phyloP scores from a whole-genome alignment of 2,888 invertebrate genomes.

The Malthinus seriepunctatus region DNA sequence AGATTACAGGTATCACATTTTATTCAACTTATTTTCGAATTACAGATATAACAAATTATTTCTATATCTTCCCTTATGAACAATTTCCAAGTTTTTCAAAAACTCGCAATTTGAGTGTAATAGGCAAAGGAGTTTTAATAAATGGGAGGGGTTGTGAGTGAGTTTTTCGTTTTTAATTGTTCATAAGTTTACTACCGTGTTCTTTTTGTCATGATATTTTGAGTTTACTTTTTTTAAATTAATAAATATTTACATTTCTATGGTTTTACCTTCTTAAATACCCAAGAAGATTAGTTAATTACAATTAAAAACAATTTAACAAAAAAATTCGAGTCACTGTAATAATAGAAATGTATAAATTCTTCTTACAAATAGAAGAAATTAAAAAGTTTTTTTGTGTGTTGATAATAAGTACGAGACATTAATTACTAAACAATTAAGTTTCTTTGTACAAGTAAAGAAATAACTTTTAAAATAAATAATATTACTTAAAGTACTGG shows the following conservation, averaged over 20 bases:
- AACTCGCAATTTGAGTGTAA: neutral
- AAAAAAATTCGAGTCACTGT: constrained; percentile 7
- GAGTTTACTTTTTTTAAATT: constrained; percentile 12
- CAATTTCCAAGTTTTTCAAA: constrained; percentile 6
- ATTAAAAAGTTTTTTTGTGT: neutral
- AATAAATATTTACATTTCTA: constrained; percentile 26
- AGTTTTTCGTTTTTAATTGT: neutral
- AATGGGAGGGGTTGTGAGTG: too few species aligned
- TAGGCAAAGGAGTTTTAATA: neutral
- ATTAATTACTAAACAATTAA: constrained; percentile 5
- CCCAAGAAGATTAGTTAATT: constrained; percentile 29
- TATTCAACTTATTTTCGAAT: constrained; percentile 34
- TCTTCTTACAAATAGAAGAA: neutral
- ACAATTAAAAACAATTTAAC: constrained; percentile 26
- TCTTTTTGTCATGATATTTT: constrained; percentile 14
- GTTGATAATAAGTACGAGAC: constrained; percentile 3
- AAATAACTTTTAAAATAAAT: constrained; percentile 50
- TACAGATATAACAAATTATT: constrained; percentile 24
- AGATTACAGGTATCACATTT: constrained; percentile 49
- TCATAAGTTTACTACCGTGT: constrained; percentile 16
- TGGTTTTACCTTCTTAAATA: constrained; percentile 28
- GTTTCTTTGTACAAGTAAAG: constrained; percentile 46
- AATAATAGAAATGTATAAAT: neutral
- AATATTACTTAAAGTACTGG: constrained; percentile 56
- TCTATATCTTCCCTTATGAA: constrained; percentile 8